Percentiles rank a stretch among this genome's conserved stretches.
Evolutionary conservation across 2,113 vertebrate genomes (phyloP).

Genomic region (Halichoerus grypus): DNA sequence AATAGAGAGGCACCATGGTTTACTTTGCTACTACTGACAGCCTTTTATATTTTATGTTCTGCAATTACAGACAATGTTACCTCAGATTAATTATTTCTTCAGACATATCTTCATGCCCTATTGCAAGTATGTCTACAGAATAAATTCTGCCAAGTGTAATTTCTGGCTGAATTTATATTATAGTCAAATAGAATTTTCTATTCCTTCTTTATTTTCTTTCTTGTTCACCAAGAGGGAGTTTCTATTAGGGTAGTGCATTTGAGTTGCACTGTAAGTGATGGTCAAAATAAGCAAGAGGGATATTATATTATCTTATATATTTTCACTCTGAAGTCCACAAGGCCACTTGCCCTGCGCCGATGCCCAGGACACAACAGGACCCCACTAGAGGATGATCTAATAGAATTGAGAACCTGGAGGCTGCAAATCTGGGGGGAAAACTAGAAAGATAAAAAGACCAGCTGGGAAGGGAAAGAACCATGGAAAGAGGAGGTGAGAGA

Average conservation of each 20-base stretch:
- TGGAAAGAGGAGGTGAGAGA: not conserved
- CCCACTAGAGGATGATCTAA: not conserved
- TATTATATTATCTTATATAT: not conserved
- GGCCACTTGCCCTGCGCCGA: not conserved
- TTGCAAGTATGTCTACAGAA: not conserved
- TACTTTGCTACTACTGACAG: not conserved
- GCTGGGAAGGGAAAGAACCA: not conserved
- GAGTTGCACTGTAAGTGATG: not conserved
- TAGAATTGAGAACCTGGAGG: not conserved
- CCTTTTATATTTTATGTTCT: slow-evolving; percentile 42
- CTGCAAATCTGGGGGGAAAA: not conserved
- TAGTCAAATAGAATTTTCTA: not conserved
- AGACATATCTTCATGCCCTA: not conserved
- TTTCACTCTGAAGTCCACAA: not conserved
- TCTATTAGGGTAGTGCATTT: not conserved
- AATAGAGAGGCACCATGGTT: not conserved
- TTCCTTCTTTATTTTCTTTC: not conserved
- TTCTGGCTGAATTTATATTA: not conserved
- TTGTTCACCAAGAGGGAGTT: not conserved
- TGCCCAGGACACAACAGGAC: not conserved
- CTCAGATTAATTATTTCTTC: slow-evolving; percentile 1
- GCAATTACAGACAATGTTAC: not conserved
- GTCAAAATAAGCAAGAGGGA: not conserved
- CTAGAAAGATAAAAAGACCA: not conserved
- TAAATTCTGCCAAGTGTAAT: not conserved